Evolutionary conservation across 2,888 invertebrate species (phyloP).

Genomic region (Perizoma affinitatum): DNA sequence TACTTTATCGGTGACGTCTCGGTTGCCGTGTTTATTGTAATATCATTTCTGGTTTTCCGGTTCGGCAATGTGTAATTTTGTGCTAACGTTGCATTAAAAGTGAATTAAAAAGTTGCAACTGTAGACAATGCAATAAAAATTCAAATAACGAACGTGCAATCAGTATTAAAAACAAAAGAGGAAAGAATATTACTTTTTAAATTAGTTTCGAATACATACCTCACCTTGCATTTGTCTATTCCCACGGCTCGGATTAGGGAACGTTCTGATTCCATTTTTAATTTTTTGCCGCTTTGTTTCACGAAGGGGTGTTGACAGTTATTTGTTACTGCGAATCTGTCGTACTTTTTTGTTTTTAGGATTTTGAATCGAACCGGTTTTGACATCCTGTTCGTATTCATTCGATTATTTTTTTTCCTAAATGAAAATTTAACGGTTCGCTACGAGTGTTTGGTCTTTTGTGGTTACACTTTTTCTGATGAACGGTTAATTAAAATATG

Average conservation of each 20-base stretch:
- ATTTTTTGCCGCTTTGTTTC: constrained; percentile 77
- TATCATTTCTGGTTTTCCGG: constrained; percentile 45
- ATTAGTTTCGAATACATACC: constrained; percentile 79
- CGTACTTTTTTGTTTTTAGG: constrained; percentile 73
- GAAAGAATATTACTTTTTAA: constrained; percentile 82
- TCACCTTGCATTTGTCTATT: constrained; percentile 80
- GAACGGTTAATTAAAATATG: constrained; percentile 80
- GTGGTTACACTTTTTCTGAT: constrained; percentile 71
- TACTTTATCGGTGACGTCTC: constrained; percentile 51
- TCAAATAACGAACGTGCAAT: constrained; percentile 32
- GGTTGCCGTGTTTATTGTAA: constrained; percentile 47
- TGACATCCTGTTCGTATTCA: constrained; percentile 73
- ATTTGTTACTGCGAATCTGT: constrained; percentile 80
- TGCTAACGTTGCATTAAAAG: constrained; percentile 21
- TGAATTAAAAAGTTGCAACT: constrained; percentile 25
- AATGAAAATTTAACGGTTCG: constrained; percentile 80
- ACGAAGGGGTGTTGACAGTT: constrained; percentile 84
- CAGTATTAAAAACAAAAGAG: constrained; percentile 56
- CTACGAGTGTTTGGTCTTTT: constrained; percentile 70
- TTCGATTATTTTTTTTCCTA: constrained; percentile 65
- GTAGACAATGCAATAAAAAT: constrained; percentile 31
- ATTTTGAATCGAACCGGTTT: constrained; percentile 75
- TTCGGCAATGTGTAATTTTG: constrained; percentile 42
- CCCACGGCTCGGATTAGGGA: constrained; percentile 81
- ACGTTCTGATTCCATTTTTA: constrained; percentile 72